Base-by-base conservation (phyloP, 2,888 invertebrate genomes). In the Drosophila rellima region DNA sequence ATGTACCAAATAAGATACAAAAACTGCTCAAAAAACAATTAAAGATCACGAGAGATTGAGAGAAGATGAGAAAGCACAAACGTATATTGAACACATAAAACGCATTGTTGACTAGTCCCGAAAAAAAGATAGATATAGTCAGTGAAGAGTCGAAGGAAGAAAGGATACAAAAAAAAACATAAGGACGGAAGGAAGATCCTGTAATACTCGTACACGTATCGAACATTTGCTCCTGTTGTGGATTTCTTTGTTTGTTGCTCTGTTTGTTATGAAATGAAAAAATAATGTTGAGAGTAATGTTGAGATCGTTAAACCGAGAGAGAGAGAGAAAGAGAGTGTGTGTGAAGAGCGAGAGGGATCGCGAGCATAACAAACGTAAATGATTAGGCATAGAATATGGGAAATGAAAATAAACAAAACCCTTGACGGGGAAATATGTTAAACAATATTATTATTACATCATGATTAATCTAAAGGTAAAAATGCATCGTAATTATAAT, bases 221-320 rank as follows among this genome's bases (percentile, higher is more conserved):
- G 60, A 66, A 79, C 77, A 70, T 69, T 74, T 76, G 84, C 86
- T 86, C 82, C 84, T 84, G 86, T 83, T 86, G 87, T 86, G 75
- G 78, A 78, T 74, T 76, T 87, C 82, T 75, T 86, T 88, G 81
- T 83, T 83, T 85, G 76, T 88, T 86, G 85, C 88, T 88, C 86
- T 86, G 86, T 87, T 87, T 78, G 86, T 80, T 88, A 87, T 77
- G 51, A 67, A 69, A 71, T 78, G 65, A 62, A 60, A 55, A 48
- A 70, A 63, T 65, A 77, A 82, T 79, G 82, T 82, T 84, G 82
- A 82, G 71, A 66, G 78, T 81, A 73, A 81, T 73, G 85, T 82
- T 82, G 80, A 69, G 74, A 54, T 70, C 70, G 81, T 83, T 73
- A 67, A 54, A 68, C 33, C 44, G 20, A 37, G 39, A 45, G 18